Evolutionary conservation across 2,113 vertebrate genomes (phyloP), one percentile per base, ranked within the genome.

Genomic region (Psephotus haematonotus): DNA sequence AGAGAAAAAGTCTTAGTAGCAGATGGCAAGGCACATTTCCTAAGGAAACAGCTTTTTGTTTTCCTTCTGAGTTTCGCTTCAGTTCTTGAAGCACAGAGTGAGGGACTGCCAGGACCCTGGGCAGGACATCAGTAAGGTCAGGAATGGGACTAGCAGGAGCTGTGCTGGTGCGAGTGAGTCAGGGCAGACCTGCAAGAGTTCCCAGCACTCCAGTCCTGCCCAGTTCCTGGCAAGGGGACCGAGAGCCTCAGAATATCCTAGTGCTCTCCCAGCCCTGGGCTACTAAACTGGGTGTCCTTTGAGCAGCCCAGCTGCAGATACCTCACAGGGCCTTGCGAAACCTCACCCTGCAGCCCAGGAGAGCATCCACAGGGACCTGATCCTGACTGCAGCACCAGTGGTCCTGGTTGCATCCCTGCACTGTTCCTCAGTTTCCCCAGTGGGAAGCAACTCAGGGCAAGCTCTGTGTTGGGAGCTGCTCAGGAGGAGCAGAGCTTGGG

Each of bases 21-120:
- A 94, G 79, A 96, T 37, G 60, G 76, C 69, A 86, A 78, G 20
- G 46, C 72, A 76, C 62, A 49, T 84, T 96, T 97, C 92, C 91
- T 89, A 89, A 82, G 92, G 93, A 96, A 97, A 89, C 49, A 16
- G 69, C 5, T 13, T 47, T 43, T 64, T 65, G 50, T 50, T 50
- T 19, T 11, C 7, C 16, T 63, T 89, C 82, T 69, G 11, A 60
- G 20, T 69, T 87, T 76, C 87, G 17, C 15, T 86, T 75, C 33
- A 43, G 47, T 8, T 35, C 60, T 50, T 92, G 83, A 89, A 91
- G 69, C 65, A 76, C 62, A 65, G 62, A 22, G 13, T 13, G 64
- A 83, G 60, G 15, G 22, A 63, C 47, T 23, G 52, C 55, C 77
- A 86, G 49, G 17, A 44, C 65, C 41, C 43, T 6, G 39, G 17